Evolutionary conservation across 2,113 vertebrate genomes (phyloP).

Genomic region (Candoia aspera): DNA sequence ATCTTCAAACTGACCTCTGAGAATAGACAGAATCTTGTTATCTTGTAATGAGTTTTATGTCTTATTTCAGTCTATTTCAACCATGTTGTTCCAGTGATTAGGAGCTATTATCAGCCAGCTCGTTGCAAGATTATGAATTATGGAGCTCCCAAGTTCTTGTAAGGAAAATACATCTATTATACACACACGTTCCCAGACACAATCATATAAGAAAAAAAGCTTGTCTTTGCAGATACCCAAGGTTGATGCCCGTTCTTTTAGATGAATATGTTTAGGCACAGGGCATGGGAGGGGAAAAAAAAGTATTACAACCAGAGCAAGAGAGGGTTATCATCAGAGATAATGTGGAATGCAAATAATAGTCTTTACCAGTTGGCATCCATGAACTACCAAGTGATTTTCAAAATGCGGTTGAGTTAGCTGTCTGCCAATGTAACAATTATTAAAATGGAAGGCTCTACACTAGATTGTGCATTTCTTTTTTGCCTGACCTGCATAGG

Average conservation of each 20-base stretch:
- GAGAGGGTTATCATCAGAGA: conserved; percentile 20
- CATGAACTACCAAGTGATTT: not conserved
- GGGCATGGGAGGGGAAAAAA: not conserved
- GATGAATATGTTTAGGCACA: conserved; percentile 14
- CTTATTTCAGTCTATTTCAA: conserved; percentile 77
- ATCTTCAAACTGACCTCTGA: conserved; percentile 71
- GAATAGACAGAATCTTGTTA: conserved; percentile 79
- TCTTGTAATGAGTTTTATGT: conserved; percentile 82
- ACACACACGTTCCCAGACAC: not conserved
- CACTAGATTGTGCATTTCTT: not conserved
- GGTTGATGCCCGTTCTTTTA: not conserved
- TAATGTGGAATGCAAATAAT: fast-evolving
- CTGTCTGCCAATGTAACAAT: not conserved
- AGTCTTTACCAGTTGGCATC: fast-evolving
- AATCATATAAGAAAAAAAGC: conserved; percentile 53
- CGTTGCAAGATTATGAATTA: conserved; percentile 77
- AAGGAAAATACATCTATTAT: not conserved
- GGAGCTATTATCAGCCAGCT: conserved; percentile 71
- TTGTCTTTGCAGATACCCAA: conserved; percentile 36
- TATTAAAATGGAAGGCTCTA: not conserved
- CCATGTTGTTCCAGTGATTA: conserved; percentile 78
- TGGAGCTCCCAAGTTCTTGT: conserved; percentile 49
- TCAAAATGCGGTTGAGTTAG: not conserved
- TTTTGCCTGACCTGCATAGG: not conserved
- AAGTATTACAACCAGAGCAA: not conserved